These are phyloP conservation scores for Synergus gifuensis DNA, from an alignment of 2,888 invertebrate genomes.

Conservation along the genomic window DNA sequence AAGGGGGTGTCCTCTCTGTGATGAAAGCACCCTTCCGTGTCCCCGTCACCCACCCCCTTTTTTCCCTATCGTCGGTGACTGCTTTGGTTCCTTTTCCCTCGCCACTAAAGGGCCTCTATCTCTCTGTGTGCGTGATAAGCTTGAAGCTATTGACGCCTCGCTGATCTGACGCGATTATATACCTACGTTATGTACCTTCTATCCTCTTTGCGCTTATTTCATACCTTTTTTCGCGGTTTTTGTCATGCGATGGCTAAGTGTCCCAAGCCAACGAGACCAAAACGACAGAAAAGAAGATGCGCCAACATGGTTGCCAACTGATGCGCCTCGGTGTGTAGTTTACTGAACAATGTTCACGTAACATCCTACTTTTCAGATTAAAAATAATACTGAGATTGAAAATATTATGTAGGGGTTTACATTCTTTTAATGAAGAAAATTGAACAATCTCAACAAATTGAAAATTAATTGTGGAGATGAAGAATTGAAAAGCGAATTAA, in stretches of 20 bases:
- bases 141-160: slow-evolving; percentile 66
- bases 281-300: slow-evolving; percentile 52
- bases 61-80: slow-evolving; percentile 52
- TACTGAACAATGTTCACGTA: neutral
- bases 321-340: neutral
- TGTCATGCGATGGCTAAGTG: slow-evolving; percentile 45
- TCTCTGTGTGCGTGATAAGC: slow-evolving; percentile 53
- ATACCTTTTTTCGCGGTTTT: slow-evolving; percentile 52
- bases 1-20: slow-evolving; percentile 71
- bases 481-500: neutral
- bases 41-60: slow-evolving; percentile 55
- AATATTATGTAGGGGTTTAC: neutral
- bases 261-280: slow-evolving; percentile 50
- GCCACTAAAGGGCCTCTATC: slow-evolving; percentile 53
- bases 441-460: neutral
- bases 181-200: slow-evolving; percentile 59
- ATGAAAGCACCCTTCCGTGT: slow-evolving; percentile 72
- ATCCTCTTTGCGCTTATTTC: slow-evolving; percentile 40
- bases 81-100: slow-evolving; percentile 56
- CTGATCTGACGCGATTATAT: slow-evolving; percentile 73
- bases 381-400: slow-evolving; percentile 6
- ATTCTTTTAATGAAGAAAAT: neutral
- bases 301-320: slow-evolving; percentile 21
- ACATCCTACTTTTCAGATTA: neutral
- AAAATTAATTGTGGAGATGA: neutral